Percentiles rank a stretch among this genome's conserved stretches.
phyloP scores from a whole-genome alignment of 2,797 vertebrate genomes.

The Sphaeramia orbicularis region DNA sequence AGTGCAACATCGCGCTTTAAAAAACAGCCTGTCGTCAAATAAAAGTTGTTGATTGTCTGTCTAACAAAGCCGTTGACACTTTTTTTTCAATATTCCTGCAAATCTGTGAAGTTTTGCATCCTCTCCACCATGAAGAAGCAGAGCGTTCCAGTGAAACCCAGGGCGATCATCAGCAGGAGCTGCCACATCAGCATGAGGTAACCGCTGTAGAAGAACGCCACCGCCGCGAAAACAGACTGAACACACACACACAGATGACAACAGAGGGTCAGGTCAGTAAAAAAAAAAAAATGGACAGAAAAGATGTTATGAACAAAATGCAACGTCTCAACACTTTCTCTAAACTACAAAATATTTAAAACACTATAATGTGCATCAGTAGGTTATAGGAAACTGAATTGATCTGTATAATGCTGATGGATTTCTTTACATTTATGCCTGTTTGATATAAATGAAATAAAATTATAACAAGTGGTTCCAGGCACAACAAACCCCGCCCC shows the following conservation, averaged over 20 bases:
- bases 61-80: background rate
- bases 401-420: too few species aligned
- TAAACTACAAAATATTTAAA: too few species aligned
- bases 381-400: too few species aligned
- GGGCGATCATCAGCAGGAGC: conserved; percentile 84
- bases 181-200: conserved; percentile 85
- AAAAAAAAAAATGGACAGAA: too few species aligned
- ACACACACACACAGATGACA: background rate
- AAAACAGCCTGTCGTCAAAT: conserved; percentile 22
- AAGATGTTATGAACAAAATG: too few species aligned
- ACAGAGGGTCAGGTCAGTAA: too few species aligned
- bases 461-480: too few species aligned
- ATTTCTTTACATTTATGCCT: too few species aligned
- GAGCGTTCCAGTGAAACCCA: conserved; percentile 85
- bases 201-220: conserved; percentile 88
- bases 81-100: conserved; percentile 66
- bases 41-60: conserved; percentile 6
- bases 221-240: conserved; percentile 86
- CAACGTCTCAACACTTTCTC: too few species aligned
- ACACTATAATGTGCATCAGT: too few species aligned
- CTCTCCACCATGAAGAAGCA: conserved; percentile 87
- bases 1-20: background rate
- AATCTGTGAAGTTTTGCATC: conserved; percentile 73
- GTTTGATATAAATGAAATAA: too few species aligned
- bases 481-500: too few species aligned